phyloP scores from a whole-genome alignment of 1,140 invertebrate genomes.

The Potamilus streckersoni region DNA sequence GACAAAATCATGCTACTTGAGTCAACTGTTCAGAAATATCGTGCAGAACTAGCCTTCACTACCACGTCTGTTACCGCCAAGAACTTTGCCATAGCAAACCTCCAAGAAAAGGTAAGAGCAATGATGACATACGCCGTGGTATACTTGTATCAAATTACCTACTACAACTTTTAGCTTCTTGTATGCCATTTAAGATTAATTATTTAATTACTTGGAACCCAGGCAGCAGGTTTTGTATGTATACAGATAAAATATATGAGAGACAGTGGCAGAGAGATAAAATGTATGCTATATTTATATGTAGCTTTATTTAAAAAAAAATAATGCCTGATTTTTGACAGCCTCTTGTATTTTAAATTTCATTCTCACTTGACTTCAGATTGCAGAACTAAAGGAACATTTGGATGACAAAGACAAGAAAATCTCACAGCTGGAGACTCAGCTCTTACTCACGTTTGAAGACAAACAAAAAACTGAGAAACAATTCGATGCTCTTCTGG shows the following conservation, averaged over 20 bases:
- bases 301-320: too few species aligned
- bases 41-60: slow-evolving; percentile 18
- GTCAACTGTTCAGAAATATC: slow-evolving; percentile 20
- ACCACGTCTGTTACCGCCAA: slow-evolving; percentile 18
- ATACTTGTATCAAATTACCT: too few species aligned
- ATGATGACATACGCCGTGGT: too few species aligned
- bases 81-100: slow-evolving; percentile 14
- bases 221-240: too few species aligned
- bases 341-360: neutral
- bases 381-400: slow-evolving; percentile 3
- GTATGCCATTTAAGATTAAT: too few species aligned
- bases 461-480: slow-evolving; percentile 20
- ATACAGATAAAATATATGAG: too few species aligned
- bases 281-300: too few species aligned
- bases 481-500: slow-evolving; percentile 18
- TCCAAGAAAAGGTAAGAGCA: slow-evolving; percentile 15
- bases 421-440: slow-evolving; percentile 15
- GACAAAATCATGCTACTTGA: slow-evolving; percentile 26
- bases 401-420: slow-evolving; percentile 12
- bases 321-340: too few species aligned
- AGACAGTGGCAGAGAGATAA: too few species aligned
- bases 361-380: slow-evolving; percentile 3
- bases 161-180: too few species aligned
- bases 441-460: slow-evolving; percentile 9
- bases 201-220: too few species aligned